Evolutionary conservation across 2,888 invertebrate species (phyloP).

Genomic region (Aphidius colemani): DNA sequence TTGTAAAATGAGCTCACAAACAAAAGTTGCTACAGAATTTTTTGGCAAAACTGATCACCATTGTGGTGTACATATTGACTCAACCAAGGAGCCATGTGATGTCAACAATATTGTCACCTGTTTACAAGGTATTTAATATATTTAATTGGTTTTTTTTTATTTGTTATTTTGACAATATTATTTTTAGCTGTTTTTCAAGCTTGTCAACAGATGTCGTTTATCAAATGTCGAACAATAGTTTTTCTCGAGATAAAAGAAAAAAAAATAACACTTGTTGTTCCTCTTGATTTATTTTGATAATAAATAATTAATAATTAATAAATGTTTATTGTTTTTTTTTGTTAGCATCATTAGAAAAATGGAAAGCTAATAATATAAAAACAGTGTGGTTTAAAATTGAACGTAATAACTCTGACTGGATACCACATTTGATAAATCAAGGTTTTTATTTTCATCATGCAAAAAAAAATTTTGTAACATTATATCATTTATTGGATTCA

Average conservation of each 20-base stretch:
- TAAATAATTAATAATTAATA: not conserved
- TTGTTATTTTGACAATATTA: too few species aligned
- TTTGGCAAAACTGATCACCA: constrained; percentile 68
- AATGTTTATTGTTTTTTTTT: constrained; percentile 24
- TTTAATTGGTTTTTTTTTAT: not conserved
- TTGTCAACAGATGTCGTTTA: too few species aligned
- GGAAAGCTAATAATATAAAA: constrained; percentile 69
- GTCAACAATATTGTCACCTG: constrained; percentile 62
- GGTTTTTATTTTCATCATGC: constrained; percentile 91
- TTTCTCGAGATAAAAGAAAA: too few species aligned
- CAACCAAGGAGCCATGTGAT: constrained; percentile 65
- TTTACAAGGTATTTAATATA: constrained; percentile 64
- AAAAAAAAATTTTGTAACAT: constrained; percentile 75
- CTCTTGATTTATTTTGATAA: too few species aligned
- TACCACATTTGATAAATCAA: constrained; percentile 75
- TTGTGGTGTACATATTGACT: constrained; percentile 75
- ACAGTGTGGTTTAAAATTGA: constrained; percentile 83
- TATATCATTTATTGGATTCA: constrained; percentile 80
- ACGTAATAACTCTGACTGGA: constrained; percentile 72
- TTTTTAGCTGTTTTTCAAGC: too few species aligned
- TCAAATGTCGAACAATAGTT: too few species aligned
- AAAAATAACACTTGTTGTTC: too few species aligned
- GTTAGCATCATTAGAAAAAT: constrained; percentile 73
- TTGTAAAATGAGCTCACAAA: not conserved
- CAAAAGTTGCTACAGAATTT: constrained; percentile 49